A percentile compares a stretch with the other conserved stretches of the same genome.
These are phyloP conservation scores for Antheraea assamensis DNA, from an alignment of 2,888 invertebrate genomes.

Conservation along the genomic window DNA sequence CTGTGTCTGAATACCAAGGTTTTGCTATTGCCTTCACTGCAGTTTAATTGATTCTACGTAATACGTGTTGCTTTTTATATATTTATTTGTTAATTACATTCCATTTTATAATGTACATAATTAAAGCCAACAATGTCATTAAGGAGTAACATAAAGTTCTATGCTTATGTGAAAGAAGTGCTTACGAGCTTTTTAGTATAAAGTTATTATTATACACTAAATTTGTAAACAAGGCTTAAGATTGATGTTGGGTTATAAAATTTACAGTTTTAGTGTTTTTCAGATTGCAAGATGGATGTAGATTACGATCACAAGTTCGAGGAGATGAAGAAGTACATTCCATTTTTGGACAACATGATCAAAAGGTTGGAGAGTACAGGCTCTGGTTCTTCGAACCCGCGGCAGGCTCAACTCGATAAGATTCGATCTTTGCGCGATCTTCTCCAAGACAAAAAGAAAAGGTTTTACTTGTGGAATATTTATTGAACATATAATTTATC, in stretches of 20 bases:
- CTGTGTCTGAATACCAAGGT: neutral
- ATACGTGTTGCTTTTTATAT: neutral
- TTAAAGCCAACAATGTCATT: neutral
- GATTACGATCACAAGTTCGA: slow-evolving; percentile 84
- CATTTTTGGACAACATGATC: slow-evolving; percentile 88
- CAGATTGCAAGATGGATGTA: slow-evolving; percentile 64
- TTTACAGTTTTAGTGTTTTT: slow-evolving; percentile 31
- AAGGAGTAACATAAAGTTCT: neutral
- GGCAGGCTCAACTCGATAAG: slow-evolving; percentile 84
- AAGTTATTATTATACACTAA: neutral
- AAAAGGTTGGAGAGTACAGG: slow-evolving; percentile 81
- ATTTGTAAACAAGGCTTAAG: neutral
- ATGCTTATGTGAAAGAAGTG: neutral
- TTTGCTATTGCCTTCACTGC: neutral
- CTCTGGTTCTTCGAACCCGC: slow-evolving; percentile 66
- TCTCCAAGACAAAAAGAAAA: slow-evolving; percentile 84
- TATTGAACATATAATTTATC: neutral
- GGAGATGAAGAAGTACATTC: slow-evolving; percentile 86
- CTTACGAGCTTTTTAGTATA: neutral
- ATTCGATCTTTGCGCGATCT: slow-evolving; percentile 84
- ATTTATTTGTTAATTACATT: neutral
- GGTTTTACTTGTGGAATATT: slow-evolving; percentile 51
- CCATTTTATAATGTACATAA: neutral
- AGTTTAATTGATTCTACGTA: neutral
- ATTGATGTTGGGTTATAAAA: slow-evolving; percentile 15